Evolutionary conservation across 2,888 invertebrate species (phyloP), one percentile per base, ranked within the genome.

Genomic region (Oxystoma pomonae): DNA sequence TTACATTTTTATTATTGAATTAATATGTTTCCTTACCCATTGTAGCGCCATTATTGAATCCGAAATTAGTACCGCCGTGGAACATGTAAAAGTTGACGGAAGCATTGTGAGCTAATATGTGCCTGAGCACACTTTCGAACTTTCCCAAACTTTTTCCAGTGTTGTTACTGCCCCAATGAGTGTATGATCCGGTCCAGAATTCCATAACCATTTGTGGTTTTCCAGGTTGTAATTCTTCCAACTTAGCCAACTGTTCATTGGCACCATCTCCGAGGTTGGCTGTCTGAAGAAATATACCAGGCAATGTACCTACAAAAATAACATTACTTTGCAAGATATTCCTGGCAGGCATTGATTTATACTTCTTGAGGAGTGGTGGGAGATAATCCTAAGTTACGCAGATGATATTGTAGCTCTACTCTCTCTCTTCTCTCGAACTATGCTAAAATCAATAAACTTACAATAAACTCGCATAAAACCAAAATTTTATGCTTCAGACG

Each of bases 81-180:
- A 94, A 94, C 90, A 96, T 92, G 76, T 95, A 96, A 70, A 95
- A 86, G 74, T 94, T 96, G 22, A 95, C 87, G 60, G 89, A 75
- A 17, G 75, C 71, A 18, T 76, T 77, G 66, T 71, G 75, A 51
- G 66, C 66, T 19, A 78, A 61, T 61, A 77, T 77, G 1, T 66
- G 58, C 58, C 72, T 65, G 16, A 74, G 71, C 35, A 70, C 66
- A n/a, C 68, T 65, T 18, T 60, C 63, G 63, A 73, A 75, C 16
- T 69, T 62, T 18, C 62, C 59, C 17, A 67, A 57, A 19, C 64
- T 67, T 59, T 71, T 71, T 1, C 70, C 72, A 20, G 76, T 73
- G 59, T 77, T 76, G 1, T 66, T 63, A 57, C 79, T 77, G 16
- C 77, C 74, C 86, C 86, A 86, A 71, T 83, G 83, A 71, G 85